Conservation (phyloP, 2,888 invertebrate species). For the Dione juno region DNA sequence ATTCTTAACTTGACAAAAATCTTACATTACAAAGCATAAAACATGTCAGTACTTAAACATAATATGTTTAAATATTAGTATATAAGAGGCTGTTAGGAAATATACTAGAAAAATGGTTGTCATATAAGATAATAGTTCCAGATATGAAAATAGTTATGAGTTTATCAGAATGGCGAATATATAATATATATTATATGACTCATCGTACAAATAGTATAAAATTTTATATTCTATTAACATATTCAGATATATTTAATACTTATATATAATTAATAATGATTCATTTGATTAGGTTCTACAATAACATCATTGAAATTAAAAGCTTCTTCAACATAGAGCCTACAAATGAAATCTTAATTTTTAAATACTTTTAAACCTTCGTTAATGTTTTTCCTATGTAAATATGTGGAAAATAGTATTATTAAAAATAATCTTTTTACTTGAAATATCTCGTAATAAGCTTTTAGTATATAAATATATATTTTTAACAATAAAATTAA, state of each 20-base stretch:
- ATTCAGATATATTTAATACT: constrained; percentile 1
- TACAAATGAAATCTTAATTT: no score
- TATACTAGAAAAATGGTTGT: background rate
- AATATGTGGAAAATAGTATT: background rate
- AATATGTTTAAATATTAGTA: background rate
- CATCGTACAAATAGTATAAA: background rate
- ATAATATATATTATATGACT: background rate
- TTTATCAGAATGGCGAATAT: background rate
- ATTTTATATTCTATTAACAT: background rate
- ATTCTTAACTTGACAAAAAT: background rate
- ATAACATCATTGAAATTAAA: no score
- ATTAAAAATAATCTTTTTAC: background rate
- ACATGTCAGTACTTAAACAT: no score
- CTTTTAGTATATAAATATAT: background rate
- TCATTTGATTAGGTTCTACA: background rate
- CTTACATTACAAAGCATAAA: no score
- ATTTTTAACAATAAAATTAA: background rate
- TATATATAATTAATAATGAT: background rate
- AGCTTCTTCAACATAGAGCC: no score
- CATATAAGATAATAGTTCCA: background rate
- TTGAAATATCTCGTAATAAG: background rate
- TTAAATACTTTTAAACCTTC: no score
- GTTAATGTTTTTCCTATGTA: no score
- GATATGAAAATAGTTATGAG: constrained; percentile 6
- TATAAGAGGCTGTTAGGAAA: background rate